phyloP scores from a whole-genome alignment of 2,888 invertebrate species.

The Antheraea yamamai region DNA sequence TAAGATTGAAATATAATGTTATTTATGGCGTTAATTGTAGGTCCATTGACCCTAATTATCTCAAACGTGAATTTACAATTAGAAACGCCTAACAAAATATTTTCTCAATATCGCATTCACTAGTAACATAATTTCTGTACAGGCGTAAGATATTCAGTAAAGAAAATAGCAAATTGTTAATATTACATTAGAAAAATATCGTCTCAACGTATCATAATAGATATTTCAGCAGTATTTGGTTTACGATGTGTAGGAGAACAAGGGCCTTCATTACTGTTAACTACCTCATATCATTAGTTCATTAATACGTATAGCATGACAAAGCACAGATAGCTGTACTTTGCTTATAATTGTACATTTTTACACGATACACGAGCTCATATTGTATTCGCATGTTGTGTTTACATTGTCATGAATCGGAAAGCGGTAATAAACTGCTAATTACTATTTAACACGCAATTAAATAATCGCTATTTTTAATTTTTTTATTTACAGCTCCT shows the following conservation, averaged over 20 bases:
- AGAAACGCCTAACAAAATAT: neutral
- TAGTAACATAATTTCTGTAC: neutral
- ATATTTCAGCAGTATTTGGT: neutral
- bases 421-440: neutral
- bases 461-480: neutral
- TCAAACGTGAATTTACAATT: neutral
- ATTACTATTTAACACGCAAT: neutral
- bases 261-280: neutral
- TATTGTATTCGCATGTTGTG: neutral
- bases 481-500: too few species aligned
- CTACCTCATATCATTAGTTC: neutral
- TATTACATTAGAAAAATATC: neutral
- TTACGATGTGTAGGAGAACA: neutral
- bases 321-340: neutral
- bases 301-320: neutral
- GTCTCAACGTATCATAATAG: neutral
- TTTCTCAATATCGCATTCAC: neutral
- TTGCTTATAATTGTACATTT: constrained; percentile 10
- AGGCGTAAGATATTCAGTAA: neutral
- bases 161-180: neutral
- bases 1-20: too few species aligned
- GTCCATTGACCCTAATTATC: too few species aligned
- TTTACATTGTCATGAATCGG: neutral
- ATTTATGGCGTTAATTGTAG: too few species aligned
- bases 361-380: neutral